Evolutionary conservation across 1,140 invertebrate genomes (phyloP), one percentile per base, ranked within the genome.

Genomic region (Drosophila parvula): DNA sequence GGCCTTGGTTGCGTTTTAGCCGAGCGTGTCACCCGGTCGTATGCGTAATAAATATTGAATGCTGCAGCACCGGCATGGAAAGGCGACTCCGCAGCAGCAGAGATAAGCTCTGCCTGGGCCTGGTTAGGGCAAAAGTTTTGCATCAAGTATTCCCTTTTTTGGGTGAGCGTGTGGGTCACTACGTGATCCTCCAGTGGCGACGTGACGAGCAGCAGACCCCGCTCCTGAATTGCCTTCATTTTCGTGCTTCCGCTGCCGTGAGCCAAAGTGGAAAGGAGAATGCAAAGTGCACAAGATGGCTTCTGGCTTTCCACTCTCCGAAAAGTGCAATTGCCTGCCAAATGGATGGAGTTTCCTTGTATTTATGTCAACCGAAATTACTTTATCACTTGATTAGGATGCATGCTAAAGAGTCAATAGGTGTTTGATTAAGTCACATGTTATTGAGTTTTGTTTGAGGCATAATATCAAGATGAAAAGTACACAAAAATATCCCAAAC

Each of bases 41-140:
- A 78, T 81, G 58, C 75, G 74, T 74, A 60, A 85, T 81, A 81
- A 86, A 85, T 86, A 82, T 79, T 86, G 41, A 53, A 85, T 85
- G 63, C 67, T 67, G 36, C 36, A 48, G 50, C 16, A 38, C 5
- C 28, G 41, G 11, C 51, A 41, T 27, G 22, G 50, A 14, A 14
- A n/a, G 41, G 5, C 28, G 28, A 34, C 38, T n/a, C 40, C 5
- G 65, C 62, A 68, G 47, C 47, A 16, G 40, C 47, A 22, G 40
- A 41, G 65, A 69, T 69, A 69, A 69, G 62, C 62, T 43, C 38
- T 16, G 22, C 47, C 30, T 38, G 47, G 9, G 45, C 59, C 18
- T 18, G 60, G 43, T 38, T 57, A 43, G 43, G 27, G 44, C n/a
- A 18, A 78, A 78, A 76, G 69, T 82, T 88, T 71, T 73, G 65